Conservation (phyloP, 2,113 vertebrate species). For the Rallus limicola region DNA sequence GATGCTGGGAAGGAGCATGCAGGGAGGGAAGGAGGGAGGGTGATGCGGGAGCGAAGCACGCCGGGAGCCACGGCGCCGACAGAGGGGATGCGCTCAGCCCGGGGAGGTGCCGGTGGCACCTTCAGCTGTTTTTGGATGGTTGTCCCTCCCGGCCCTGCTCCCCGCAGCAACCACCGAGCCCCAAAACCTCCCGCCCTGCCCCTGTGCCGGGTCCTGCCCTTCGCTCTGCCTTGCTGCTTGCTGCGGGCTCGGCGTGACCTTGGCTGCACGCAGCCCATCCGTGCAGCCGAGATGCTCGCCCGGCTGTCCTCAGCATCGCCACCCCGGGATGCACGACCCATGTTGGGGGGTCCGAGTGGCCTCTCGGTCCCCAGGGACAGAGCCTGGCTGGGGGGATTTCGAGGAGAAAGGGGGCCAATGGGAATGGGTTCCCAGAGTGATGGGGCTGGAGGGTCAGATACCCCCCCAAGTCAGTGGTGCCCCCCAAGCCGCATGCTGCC, state of each 20-base stretch:
- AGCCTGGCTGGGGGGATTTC: too few relatives aligned
- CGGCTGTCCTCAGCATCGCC: rapidly evolving
- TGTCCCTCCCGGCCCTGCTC: too few relatives aligned
- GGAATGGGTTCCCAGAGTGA: too few relatives aligned
- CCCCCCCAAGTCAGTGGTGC: not conserved
- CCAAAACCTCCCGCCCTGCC: not conserved
- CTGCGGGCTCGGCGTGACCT: rapidly evolving
- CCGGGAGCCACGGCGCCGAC: not conserved
- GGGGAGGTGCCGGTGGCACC: not conserved
- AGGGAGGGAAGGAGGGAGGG: not conserved
- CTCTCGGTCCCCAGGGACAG: not conserved
- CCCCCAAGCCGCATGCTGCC: rapidly evolving
- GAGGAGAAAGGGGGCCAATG: rapidly evolving
- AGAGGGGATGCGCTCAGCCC: not conserved
- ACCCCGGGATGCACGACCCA: rapidly evolving
- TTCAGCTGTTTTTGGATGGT: not conserved
- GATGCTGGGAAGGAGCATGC: conserved; percentile 27
- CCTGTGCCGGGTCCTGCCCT: not conserved
- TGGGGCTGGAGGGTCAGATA: too few relatives aligned
- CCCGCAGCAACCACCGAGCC: rapidly evolving
- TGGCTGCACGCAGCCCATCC: not conserved
- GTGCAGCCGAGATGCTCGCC: not conserved
- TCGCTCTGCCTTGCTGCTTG: not conserved
- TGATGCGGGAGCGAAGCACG: not conserved
- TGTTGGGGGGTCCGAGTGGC: not conserved